phyloP scores from a whole-genome alignment of 2,888 invertebrate species.

The Pyrocoelia pectoralis region DNA sequence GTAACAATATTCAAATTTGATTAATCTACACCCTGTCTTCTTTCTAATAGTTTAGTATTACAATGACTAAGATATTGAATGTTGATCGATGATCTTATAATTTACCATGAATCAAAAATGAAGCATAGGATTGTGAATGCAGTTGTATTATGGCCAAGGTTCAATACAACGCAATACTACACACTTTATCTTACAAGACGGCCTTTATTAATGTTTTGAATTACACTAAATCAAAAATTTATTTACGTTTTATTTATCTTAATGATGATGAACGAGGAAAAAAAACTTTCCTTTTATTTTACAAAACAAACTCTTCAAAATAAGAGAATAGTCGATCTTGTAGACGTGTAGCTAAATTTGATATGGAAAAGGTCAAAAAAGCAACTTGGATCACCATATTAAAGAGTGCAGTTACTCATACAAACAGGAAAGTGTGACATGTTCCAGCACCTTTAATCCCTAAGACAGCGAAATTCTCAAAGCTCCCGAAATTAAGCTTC shows the following conservation, averaged over 20 bases:
- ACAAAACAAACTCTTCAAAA: too few relatives aligned
- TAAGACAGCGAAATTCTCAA: too few relatives aligned
- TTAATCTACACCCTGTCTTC: not conserved
- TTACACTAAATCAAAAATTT: not conserved
- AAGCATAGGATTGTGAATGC: not conserved
- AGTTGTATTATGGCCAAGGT: not conserved
- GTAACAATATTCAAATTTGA: slow-evolving; percentile 7
- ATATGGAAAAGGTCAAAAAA: too few relatives aligned
- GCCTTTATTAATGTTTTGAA: not conserved
- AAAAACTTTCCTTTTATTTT: too few relatives aligned
- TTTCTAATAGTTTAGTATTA: not conserved
- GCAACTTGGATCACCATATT: too few relatives aligned
- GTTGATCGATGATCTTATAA: slow-evolving; percentile 1
- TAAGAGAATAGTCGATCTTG: too few relatives aligned
- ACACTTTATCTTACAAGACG: not conserved
- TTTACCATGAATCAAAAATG: not conserved
- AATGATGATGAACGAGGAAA: not conserved
- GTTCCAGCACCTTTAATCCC: too few relatives aligned
- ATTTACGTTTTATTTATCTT: not conserved
- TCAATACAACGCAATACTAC: not conserved
- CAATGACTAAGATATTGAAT: not conserved
- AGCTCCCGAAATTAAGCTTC: too few relatives aligned
- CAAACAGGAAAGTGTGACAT: too few relatives aligned
- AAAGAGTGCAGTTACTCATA: too few relatives aligned
- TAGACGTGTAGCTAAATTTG: too few relatives aligned